These are phyloP conservation scores for Hyla sarda DNA, from an alignment of 2,113 vertebrate genomes.

Conservation along the genomic window DNA sequence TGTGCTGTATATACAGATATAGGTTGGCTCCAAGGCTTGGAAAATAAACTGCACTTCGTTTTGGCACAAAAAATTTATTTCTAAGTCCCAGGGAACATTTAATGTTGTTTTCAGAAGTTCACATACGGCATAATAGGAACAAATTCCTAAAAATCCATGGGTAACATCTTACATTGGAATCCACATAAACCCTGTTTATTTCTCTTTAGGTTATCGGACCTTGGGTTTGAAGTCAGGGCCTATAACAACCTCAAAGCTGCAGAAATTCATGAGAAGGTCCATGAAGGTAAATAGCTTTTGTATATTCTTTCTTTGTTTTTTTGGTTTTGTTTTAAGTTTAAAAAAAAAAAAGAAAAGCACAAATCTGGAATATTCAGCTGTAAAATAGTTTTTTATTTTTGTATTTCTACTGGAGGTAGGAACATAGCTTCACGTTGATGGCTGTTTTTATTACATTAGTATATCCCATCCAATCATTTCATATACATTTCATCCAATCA, in stretches of 20 bases:
- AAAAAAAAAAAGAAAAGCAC: not conserved
- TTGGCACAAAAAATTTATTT: too few relatives aligned
- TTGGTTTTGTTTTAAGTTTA: not conserved
- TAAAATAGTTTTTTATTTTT: not conserved
- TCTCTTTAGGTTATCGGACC: constrained; percentile 72
- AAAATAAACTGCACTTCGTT: too few relatives aligned
- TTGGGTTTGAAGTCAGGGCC: constrained; percentile 85
- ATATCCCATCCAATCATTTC: too few relatives aligned
- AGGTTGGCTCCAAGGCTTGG: too few relatives aligned
- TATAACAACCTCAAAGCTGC: constrained; percentile 76
- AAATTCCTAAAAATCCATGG: too few relatives aligned
- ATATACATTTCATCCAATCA: too few relatives aligned
- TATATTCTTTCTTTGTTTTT: not conserved
- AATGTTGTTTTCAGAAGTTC: too few relatives aligned
- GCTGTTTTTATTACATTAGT: not conserved
- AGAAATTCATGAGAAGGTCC: constrained; percentile 75
- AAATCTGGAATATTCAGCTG: too few relatives aligned
- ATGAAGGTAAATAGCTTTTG: constrained; percentile 74
- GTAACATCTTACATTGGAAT: too few relatives aligned
- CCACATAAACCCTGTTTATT: not conserved
- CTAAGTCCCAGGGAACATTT: too few relatives aligned
- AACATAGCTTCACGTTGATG: not conserved
- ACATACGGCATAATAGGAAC: too few relatives aligned
- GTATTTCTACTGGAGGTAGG: not conserved
- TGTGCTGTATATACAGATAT: too few relatives aligned